A percentile compares a stretch with the other conserved stretches of the same genome.
These are phyloP conservation scores for Lepus oiostolus DNA, from an alignment of 2,797 vertebrate genomes.

Conservation along the genomic window DNA sequence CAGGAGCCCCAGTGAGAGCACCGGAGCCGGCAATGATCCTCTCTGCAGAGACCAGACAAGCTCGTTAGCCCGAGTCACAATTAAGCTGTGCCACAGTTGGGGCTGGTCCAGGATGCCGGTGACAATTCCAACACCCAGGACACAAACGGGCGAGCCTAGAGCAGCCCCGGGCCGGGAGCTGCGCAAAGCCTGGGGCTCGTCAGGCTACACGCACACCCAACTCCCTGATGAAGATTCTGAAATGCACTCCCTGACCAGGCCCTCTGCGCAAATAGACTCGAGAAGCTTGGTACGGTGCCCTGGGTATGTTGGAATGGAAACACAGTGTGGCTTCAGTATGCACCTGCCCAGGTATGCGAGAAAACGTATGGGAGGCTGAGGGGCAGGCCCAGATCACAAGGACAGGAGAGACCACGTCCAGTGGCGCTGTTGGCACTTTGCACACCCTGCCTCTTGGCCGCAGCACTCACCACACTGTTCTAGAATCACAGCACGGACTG, in stretches of 20 bases:
- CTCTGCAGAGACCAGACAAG: background rate
- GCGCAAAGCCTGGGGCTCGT: background rate
- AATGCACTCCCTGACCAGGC: background rate
- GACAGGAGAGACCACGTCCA: background rate
- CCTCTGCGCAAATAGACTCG: background rate
- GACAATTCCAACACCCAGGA: background rate
- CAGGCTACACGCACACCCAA: background rate
- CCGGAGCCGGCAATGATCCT: background rate
- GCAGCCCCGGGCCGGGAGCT: background rate
- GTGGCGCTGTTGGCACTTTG: background rate
- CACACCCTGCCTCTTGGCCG: background rate
- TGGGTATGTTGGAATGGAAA: background rate
- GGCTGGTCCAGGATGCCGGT: background rate
- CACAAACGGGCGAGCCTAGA: too few species aligned
- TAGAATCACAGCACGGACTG: background rate
- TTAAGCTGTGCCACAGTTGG: background rate
- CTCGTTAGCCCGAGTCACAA: background rate
- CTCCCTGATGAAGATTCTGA: background rate
- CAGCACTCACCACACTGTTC: background rate
- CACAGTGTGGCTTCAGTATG: background rate
- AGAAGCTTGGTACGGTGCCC: background rate
- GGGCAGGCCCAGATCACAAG: too few species aligned
- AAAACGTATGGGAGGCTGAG: accelerated
- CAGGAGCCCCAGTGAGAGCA: slow-evolving; percentile 4
- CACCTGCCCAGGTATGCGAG: background rate